A percentile compares a stretch with the other conserved stretches of the same genome.
phyloP scores from a whole-genome alignment of 1,140 invertebrate genomes.

The Diuraphis noxia region DNA sequence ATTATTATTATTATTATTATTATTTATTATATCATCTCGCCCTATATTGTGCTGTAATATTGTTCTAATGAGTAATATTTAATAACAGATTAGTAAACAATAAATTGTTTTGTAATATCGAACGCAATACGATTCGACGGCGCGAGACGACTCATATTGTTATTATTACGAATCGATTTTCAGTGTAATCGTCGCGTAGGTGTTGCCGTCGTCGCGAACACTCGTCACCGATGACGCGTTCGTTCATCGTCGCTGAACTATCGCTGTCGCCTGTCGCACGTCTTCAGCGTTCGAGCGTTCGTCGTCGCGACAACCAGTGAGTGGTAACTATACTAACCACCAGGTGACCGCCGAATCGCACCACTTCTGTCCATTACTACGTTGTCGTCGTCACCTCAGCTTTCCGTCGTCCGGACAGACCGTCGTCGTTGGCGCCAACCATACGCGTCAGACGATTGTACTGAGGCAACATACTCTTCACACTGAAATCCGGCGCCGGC shows the following conservation, averaged over 20 bases:
- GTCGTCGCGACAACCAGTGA: not conserved
- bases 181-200: not conserved
- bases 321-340: no score
- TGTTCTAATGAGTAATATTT: not conserved
- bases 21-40: not conserved
- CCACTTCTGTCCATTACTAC: not conserved
- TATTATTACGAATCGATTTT: conserved; percentile 9
- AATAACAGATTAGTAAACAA: conserved; percentile 3
- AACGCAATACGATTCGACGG: not conserved
- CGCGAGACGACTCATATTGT: not conserved
- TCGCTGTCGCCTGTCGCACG: not conserved
- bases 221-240: not conserved
- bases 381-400: not conserved
- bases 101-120: not conserved
- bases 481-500: not conserved
- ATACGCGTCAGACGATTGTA: not conserved
- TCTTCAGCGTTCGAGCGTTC: not conserved
- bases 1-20: not conserved
- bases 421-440: not conserved
- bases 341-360: not conserved
- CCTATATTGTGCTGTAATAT: not conserved
- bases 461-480: not conserved
- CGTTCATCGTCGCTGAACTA: not conserved
- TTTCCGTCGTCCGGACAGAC: not conserved
- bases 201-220: not conserved